Conservation (phyloP, 2,113 vertebrate genomes). For the Phrynosoma platyrhinos region DNA sequence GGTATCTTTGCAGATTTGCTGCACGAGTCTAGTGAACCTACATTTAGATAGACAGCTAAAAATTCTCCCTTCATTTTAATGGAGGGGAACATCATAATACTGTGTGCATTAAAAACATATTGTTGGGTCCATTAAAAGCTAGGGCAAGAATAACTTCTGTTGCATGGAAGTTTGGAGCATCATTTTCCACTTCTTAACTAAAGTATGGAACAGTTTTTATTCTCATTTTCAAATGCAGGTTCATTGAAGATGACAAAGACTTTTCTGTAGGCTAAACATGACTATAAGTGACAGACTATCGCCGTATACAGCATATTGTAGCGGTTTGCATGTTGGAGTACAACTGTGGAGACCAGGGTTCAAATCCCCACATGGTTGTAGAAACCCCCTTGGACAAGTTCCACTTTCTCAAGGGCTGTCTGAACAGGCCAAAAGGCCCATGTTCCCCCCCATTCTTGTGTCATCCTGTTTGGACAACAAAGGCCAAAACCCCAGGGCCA, state of each 20-base stretch:
- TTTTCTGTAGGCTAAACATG: slow-evolving; percentile 73
- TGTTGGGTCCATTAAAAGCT: background rate
- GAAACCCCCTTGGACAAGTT: no score
- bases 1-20: background rate
- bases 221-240: slow-evolving; percentile 64
- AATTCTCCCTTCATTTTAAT: background rate
- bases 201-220: slow-evolving; percentile 71
- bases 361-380: no score
- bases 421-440: no score
- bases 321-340: no score
- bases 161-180: background rate
- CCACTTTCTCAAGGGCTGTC: no score
- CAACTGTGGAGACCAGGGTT: no score
- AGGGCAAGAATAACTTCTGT: background rate
- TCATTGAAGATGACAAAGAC: slow-evolving; percentile 65
- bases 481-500: no score
- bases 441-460: no score
- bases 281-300: background rate
- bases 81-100: background rate
- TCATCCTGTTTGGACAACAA: no score
- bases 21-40: background rate
- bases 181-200: background rate
- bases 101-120: background rate
- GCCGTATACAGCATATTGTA: no score
- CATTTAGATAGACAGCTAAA: no score